Evolutionary conservation across 2,113 vertebrate genomes (phyloP).

Genomic region (Columbina picui): DNA sequence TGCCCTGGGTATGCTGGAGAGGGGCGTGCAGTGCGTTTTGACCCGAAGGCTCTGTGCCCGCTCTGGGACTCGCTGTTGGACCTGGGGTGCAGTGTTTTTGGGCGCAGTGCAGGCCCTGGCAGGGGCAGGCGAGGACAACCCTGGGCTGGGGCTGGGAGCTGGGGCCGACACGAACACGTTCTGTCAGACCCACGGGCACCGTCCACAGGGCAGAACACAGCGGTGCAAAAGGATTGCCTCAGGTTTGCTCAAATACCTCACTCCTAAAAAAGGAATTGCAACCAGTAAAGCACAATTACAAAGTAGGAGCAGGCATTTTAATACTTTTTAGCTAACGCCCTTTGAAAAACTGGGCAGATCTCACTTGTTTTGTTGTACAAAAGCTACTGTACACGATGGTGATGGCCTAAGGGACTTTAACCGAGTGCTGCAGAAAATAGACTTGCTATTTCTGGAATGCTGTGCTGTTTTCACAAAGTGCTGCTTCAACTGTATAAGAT

Average conservation of each 20-base stretch:
- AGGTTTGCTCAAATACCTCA: background rate
- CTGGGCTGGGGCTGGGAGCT: background rate
- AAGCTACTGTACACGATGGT: background rate
- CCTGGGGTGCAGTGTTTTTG: background rate
- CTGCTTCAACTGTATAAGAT: slow-evolving; percentile 21
- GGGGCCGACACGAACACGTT: rapidly evolving
- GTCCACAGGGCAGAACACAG: background rate
- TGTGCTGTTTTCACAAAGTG: slow-evolving; percentile 27
- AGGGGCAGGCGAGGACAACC: background rate
- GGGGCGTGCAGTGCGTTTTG: background rate
- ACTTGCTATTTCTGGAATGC: slow-evolving; percentile 55
- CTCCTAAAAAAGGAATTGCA: background rate
- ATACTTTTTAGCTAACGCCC: background rate
- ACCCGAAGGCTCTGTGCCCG: background rate
- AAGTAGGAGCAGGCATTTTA: background rate
- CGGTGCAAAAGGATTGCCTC: background rate
- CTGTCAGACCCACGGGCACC: background rate
- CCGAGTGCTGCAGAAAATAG: slow-evolving; percentile 24
- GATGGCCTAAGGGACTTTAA: background rate
- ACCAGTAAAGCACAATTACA: background rate
- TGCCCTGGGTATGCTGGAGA: background rate
- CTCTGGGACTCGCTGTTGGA: background rate
- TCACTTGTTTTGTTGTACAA: background rate
- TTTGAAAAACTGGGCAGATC: background rate
- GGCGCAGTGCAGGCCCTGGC: background rate